These are phyloP conservation scores for Acipenser ruthenus DNA, from an alignment of 2,797 vertebrate genomes.

Conservation along the genomic window DNA sequence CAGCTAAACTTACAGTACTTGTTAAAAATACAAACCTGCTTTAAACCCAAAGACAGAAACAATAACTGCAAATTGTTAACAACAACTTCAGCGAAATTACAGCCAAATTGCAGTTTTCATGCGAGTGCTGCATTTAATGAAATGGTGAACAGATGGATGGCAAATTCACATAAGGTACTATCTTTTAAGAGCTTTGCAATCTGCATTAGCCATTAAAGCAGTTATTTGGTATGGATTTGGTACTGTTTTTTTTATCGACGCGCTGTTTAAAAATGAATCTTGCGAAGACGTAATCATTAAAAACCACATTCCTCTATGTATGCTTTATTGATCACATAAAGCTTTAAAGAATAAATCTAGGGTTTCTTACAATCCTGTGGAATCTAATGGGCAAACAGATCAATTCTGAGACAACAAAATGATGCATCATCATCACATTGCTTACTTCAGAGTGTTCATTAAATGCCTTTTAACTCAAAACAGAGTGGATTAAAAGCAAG, in stretches of 20 bases:
- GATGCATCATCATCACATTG: slow-evolving; percentile 44
- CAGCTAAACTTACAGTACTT: too few relatives aligned
- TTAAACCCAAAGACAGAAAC: too few relatives aligned
- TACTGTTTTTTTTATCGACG: background rate
- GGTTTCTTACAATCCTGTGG: slow-evolving; percentile 27
- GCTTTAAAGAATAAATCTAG: slow-evolving; percentile 20
- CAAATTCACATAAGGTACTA: too few relatives aligned
- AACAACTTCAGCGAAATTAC: too few relatives aligned
- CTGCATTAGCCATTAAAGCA: background rate
- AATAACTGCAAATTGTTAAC: too few relatives aligned
- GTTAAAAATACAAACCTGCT: too few relatives aligned
- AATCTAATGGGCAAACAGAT: slow-evolving; percentile 18
- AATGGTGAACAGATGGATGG: too few relatives aligned
- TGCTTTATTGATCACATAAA: slow-evolving; percentile 6
- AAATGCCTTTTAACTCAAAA: slow-evolving; percentile 56
- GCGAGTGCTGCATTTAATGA: too few relatives aligned
- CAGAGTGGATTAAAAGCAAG: background rate
- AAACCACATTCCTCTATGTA: slow-evolving; percentile 10
- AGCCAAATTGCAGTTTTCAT: too few relatives aligned
- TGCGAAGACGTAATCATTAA: background rate
- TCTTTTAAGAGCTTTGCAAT: too few relatives aligned
- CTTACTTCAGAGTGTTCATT: slow-evolving; percentile 44
- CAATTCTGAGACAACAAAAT: slow-evolving; percentile 30
- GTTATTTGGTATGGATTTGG: slow-evolving; percentile 3
- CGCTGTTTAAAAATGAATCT: background rate